Percentiles rank a stretch among this genome's conserved stretches.
Evolutionary conservation across 2,797 vertebrate species (phyloP).

Genomic region (Sebastes wilsoni): DNA sequence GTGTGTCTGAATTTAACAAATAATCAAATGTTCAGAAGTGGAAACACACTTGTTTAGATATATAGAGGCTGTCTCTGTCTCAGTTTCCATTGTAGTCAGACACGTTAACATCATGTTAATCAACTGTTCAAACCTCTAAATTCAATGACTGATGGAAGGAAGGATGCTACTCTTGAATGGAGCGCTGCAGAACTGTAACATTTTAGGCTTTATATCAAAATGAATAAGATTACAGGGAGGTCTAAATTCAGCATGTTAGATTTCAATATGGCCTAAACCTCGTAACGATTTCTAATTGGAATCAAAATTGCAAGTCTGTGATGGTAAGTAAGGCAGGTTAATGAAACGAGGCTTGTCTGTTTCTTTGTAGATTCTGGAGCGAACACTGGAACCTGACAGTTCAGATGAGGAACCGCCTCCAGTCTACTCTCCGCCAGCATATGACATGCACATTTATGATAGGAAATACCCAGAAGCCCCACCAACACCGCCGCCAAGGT

Average conservation of each 20-base stretch:
- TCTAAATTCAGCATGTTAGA: constrained; percentile 1
- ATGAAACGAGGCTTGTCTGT: neutral
- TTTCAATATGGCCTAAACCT: neutral
- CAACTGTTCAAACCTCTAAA: neutral
- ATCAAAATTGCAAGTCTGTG: neutral
- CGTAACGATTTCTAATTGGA: neutral
- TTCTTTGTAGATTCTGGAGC: constrained; percentile 89
- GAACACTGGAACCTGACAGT: constrained; percentile 95
- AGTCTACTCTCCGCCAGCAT: constrained; percentile 93
- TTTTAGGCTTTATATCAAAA: neutral
- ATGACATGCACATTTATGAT: constrained; percentile 89
- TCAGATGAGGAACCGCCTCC: constrained; percentile 97
- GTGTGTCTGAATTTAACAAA: neutral
- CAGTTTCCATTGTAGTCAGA: neutral
- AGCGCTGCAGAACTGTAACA: neutral
- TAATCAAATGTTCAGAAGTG: neutral
- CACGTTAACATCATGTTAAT: neutral
- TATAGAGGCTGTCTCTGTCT: neutral
- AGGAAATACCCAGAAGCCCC: constrained; percentile 85
- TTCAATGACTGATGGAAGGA: neutral
- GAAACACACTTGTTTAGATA: neutral
- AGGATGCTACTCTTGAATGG: neutral
- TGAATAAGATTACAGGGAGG: neutral
- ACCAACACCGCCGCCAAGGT: constrained; percentile 90
- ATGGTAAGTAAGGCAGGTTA: neutral